phyloP scores from a whole-genome alignment of 2,797 vertebrate genomes.

The Dallia pectoralis region DNA sequence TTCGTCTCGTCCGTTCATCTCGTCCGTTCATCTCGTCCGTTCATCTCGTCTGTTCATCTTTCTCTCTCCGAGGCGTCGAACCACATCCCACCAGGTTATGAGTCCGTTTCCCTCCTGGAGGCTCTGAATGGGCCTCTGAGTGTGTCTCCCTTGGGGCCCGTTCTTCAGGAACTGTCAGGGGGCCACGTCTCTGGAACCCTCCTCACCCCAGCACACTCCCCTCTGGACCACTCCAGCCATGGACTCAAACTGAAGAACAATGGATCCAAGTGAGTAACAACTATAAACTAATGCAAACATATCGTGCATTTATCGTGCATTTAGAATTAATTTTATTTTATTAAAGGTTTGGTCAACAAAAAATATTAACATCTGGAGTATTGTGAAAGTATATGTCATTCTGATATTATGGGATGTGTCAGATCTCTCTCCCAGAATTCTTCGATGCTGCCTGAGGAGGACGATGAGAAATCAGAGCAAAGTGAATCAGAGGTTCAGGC shows the following conservation, averaged over 20 bases:
- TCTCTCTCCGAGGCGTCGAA: slow-evolving; percentile 81
- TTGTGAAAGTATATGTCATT: neutral
- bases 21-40: too few relatives aligned
- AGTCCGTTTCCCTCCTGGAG: slow-evolving; percentile 94
- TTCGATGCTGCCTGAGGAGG: slow-evolving; percentile 89
- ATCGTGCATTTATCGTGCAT: neutral
- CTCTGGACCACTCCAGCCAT: slow-evolving; percentile 81
- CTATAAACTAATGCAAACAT: neutral
- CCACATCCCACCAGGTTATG: slow-evolving; percentile 92
- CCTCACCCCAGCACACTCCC: slow-evolving; percentile 78
- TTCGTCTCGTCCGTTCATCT: too few relatives aligned
- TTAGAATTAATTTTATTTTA: neutral
- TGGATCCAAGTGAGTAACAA: slow-evolving; percentile 85
- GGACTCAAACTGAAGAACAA: slow-evolving; percentile 88
- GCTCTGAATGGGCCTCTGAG: slow-evolving; percentile 92
- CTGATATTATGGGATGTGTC: slow-evolving; percentile 6
- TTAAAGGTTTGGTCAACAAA: neutral
- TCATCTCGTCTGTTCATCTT: too few relatives aligned
- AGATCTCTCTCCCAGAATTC: slow-evolving; percentile 94
- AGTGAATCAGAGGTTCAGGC: slow-evolving; percentile 84
- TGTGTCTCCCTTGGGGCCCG: slow-evolving; percentile 77
- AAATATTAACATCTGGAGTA: neutral
- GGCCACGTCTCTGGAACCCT: slow-evolving; percentile 78
- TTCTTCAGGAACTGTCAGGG: slow-evolving; percentile 75
- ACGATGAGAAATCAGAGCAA: slow-evolving; percentile 85